Evolutionary conservation across 2,888 invertebrate species (phyloP), one percentile per base, ranked within the genome.

Genomic region (Helleia helle): DNA sequence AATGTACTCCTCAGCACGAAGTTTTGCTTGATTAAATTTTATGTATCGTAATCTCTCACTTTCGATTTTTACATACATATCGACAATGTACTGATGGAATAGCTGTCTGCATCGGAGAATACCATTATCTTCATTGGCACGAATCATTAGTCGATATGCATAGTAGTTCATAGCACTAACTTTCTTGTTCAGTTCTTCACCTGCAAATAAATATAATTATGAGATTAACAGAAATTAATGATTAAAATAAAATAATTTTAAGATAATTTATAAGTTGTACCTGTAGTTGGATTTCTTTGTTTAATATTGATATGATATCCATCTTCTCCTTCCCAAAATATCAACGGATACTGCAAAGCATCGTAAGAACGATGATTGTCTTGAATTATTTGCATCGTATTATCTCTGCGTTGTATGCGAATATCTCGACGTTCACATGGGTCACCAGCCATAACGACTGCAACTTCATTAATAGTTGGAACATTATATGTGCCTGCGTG

Each of bases 391-490:
- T 44, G 43, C 7, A 39, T n/a, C n/a, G n/a, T n/a, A n/a, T n/a
- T n/a, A n/a, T n/a, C n/a, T n/a, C n/a, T n/a, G n/a, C n/a, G 36
- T 28, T 36, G 37, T 37, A n/a, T n/a, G n/a, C 38, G 38, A 39
- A 29, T 41, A 39, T 41, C 13, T 39, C 44, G 41, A 25, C 39
- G 41, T 43, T 46, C 42, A 38, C 46, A 43, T 9, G 42, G 17
- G 42, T 47, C 38, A 40, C 50, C 53, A 50, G 54, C 53, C 52
- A 54, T 51, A 43, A 54, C 41, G 41, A 54, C 51, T 6, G 56
- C 52, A 28, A 55, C 57, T 55, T 56, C 55, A 41, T 56, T 53
- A 27, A 57, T 42, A 54, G 51, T 51, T 48, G 50, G 50, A 49
- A 50, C 49, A 30, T 56, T 56, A 47, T 48, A 52, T 48, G 44